phyloP scores from a whole-genome alignment of 1,140 invertebrate species.

The Anoplolepis gracilipes region DNA sequence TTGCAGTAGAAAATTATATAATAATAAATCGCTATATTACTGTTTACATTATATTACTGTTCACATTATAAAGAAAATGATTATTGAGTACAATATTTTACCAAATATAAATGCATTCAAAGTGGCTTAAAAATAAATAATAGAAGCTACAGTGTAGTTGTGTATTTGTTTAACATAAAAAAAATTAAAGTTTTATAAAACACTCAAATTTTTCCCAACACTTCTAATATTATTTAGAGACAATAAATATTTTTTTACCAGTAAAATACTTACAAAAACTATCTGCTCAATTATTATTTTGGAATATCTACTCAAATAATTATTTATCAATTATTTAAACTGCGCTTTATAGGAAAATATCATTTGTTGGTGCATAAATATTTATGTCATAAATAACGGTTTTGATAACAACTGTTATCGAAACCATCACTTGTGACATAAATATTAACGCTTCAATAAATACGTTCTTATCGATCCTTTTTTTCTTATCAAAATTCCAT shows the following conservation, averaged over 20 bases:
- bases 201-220: background rate
- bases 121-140: background rate
- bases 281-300: no score
- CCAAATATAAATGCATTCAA: background rate
- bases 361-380: background rate
- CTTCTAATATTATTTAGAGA: no score
- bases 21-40: background rate
- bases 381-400: background rate
- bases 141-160: background rate
- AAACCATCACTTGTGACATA: background rate
- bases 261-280: background rate
- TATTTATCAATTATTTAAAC: background rate
- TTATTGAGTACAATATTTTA: background rate
- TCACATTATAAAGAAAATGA: background rate
- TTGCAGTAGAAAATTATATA: background rate
- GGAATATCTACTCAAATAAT: background rate
- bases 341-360: background rate
- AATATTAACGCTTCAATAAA: background rate
- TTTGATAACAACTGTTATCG: background rate
- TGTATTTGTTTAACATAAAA: background rate
- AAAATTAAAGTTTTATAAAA: background rate
- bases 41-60: no score
- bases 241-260: background rate
- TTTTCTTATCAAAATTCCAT: background rate
- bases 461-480: background rate